Evolutionary conservation across 2,797 vertebrate species (phyloP).

Genomic region (Anguilla obscura): DNA sequence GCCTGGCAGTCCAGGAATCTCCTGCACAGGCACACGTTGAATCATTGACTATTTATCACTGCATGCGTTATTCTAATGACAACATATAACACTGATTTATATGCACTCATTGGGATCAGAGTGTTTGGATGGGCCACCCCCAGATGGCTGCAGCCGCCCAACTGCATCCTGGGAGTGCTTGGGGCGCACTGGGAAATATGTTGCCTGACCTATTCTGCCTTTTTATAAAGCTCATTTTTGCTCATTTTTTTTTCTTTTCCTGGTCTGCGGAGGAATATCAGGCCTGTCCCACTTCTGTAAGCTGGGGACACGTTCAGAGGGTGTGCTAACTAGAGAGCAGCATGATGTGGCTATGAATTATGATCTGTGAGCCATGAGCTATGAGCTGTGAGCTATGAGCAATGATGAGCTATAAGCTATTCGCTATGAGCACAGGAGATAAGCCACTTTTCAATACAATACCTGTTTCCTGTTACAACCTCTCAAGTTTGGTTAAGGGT

Average conservation of each 20-base stretch:
- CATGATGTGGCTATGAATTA: not conserved
- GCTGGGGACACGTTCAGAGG: not conserved
- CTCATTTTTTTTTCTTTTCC: not conserved
- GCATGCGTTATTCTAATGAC: not conserved
- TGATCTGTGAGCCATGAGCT: not conserved
- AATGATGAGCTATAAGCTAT: not conserved
- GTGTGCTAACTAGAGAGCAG: not conserved
- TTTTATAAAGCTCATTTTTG: not conserved
- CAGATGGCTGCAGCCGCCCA: not conserved
- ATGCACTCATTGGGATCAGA: not conserved
- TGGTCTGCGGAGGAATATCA: not conserved
- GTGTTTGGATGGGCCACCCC: not conserved
- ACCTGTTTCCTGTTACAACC: not conserved
- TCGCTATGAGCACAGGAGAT: not conserved
- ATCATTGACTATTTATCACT: slow-evolving; percentile 10
- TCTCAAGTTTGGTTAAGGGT: not conserved
- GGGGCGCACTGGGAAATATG: not conserved
- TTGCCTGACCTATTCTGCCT: not conserved
- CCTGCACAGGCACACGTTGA: slow-evolving; percentile 29
- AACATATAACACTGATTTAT: slow-evolving; percentile 26
- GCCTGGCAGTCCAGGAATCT: slow-evolving; percentile 40
- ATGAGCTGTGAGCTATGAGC: not conserved
- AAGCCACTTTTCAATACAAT: not conserved
- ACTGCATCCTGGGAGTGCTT: not conserved
- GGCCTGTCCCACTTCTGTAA: not conserved